phyloP scores from a whole-genome alignment of 1,140 invertebrate genomes.

The Homarus americanus region DNA sequence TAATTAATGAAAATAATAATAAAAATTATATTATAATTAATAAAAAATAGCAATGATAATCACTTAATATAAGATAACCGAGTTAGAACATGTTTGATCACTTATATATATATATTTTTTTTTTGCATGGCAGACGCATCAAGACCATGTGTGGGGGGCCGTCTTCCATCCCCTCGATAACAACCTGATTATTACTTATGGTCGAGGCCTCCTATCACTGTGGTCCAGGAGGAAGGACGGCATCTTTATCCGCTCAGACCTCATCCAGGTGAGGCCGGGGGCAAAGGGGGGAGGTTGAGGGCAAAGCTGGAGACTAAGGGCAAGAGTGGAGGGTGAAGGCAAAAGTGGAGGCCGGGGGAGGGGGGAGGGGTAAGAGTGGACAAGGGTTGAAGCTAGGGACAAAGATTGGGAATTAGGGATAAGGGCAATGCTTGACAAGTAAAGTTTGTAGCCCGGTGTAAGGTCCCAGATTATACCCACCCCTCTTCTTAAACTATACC shows the following conservation, averaged over 20 bases:
- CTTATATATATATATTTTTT: not conserved
- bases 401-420: too few relatives aligned
- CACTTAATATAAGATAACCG: not conserved
- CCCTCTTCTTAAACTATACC: too few relatives aligned
- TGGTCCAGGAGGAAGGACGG: constrained; percentile 94
- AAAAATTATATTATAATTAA: not conserved
- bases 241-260: constrained; percentile 91
- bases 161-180: constrained; percentile 96
- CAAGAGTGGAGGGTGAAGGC: not conserved
- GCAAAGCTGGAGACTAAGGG: not conserved
- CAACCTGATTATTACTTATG: constrained; percentile 94
- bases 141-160: constrained; percentile 92
- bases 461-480: too few relatives aligned
- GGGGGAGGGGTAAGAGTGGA: not conserved
- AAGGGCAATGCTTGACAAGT: too few relatives aligned
- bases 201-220: constrained; percentile 94
- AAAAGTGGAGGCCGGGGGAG: not conserved
- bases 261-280: constrained; percentile 77
- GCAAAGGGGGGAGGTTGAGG: constrained; percentile 84
- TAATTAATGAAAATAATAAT: too few relatives aligned
- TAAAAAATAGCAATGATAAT: not conserved
- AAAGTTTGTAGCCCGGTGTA: too few relatives aligned
- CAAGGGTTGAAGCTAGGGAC: too few relatives aligned
- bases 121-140: constrained; percentile 84
- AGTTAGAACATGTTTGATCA: not conserved